A percentile compares a stretch with the other conserved stretches of the same genome.
phyloP scores from a whole-genome alignment of 2,113 vertebrate species.

The Podilymbus podiceps region DNA sequence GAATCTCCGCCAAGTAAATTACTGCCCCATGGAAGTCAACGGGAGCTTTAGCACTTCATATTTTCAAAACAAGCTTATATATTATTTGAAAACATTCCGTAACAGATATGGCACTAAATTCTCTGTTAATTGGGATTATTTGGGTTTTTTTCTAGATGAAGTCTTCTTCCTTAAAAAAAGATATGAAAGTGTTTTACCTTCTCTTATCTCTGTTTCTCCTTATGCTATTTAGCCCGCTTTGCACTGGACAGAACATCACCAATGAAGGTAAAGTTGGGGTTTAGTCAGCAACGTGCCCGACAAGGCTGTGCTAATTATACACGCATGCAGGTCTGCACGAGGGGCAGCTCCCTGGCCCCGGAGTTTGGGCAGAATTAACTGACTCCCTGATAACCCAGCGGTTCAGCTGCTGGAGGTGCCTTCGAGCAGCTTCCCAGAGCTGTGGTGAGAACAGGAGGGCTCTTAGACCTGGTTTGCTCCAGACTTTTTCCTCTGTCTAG shows the following conservation, averaged over 20 bases:
- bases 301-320: neutral
- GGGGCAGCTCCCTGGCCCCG: too few relatives aligned
- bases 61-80: neutral
- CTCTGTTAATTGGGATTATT: neutral
- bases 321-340: accelerated
- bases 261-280: neutral
- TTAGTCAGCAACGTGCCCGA: accelerated
- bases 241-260: neutral
- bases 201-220: neutral
- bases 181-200: neutral
- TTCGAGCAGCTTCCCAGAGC: too few relatives aligned
- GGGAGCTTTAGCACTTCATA: neutral
- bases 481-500: neutral
- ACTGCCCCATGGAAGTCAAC: neutral
- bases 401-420: too few relatives aligned
- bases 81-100: neutral
- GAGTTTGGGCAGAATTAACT: too few relatives aligned
- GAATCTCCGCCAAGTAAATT: neutral
- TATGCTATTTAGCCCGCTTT: neutral
- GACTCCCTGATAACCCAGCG: too few relatives aligned
- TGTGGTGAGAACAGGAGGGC: too few relatives aligned
- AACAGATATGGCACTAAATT: neutral
- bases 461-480: too few relatives aligned
- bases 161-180: neutral
- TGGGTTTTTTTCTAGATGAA: neutral